Percentiles rank a stretch among this genome's conserved stretches.
These are phyloP conservation scores for Liposcelis brunnea DNA, from an alignment of 2,888 invertebrate genomes.

Conservation along the genomic window DNA sequence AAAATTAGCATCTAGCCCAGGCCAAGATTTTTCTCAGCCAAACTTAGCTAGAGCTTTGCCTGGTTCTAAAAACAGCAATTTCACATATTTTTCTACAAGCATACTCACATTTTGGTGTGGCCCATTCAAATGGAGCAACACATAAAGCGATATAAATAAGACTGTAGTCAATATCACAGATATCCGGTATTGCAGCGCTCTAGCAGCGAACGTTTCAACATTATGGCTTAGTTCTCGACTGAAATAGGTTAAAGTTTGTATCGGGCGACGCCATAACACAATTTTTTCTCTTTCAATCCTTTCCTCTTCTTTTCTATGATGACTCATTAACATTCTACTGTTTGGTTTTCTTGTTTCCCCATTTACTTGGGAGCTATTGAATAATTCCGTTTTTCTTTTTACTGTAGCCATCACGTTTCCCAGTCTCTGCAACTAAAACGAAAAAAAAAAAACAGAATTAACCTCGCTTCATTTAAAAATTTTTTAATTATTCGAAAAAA, in stretches of 20 bases:
- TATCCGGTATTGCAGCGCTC: slow-evolving; percentile 25
- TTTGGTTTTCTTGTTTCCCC: background rate
- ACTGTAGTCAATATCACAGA: slow-evolving; percentile 20
- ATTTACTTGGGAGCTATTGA: background rate
- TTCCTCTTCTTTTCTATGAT: slow-evolving; percentile 1
- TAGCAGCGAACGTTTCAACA: slow-evolving; percentile 14
- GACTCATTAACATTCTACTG: background rate
- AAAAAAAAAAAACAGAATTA: background rate
- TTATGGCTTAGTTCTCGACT: slow-evolving; percentile 39
- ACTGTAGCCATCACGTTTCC: slow-evolving; percentile 7
- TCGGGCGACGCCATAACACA: slow-evolving; percentile 66
- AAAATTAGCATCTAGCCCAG: too few species aligned
- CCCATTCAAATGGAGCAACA: slow-evolving; percentile 41
- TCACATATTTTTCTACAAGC: too few species aligned
- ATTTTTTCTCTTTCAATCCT: slow-evolving; percentile 21
- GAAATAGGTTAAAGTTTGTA: slow-evolving; percentile 65
- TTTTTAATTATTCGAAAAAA: background rate
- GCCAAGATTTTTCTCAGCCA: too few species aligned
- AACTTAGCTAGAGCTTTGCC: too few species aligned
- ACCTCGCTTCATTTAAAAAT: background rate
- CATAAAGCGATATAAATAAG: slow-evolving; percentile 17
- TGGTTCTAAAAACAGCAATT: too few species aligned
- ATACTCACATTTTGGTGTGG: slow-evolving; percentile 34
- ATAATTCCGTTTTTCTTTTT: slow-evolving; percentile 1
- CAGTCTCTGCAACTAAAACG: slow-evolving; percentile 7